Evolutionary conservation across 2,113 vertebrate species (phyloP).

Genomic region (Notarius quadriscutis): DNA sequence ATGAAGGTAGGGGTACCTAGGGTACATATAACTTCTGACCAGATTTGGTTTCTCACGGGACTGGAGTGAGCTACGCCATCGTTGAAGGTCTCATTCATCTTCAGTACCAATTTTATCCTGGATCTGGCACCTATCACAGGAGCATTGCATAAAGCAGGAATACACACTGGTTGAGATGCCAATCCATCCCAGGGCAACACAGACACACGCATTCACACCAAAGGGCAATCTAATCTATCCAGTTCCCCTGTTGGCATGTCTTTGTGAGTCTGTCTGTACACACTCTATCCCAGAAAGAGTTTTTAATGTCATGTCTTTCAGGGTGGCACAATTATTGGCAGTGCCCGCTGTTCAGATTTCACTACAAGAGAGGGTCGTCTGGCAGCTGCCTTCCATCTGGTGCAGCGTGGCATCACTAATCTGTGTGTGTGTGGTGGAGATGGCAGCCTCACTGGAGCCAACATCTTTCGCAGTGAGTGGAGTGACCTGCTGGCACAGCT

Average conservation of each 20-base stretch:
- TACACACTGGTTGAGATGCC: neutral
- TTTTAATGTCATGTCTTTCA: slow-evolving; percentile 51
- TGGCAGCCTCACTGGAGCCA: slow-evolving; percentile 88
- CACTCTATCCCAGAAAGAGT: neutral
- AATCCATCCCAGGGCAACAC: neutral
- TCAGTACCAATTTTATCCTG: neutral
- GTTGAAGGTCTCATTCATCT: neutral
- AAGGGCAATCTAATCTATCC: neutral
- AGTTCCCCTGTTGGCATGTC: neutral
- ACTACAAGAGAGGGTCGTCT: slow-evolving; percentile 82
- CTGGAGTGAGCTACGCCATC: too few relatives aligned
- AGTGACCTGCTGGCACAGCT: slow-evolving; percentile 76
- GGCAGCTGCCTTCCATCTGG: slow-evolving; percentile 83
- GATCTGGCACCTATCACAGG: neutral
- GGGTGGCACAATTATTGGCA: slow-evolving; percentile 95
- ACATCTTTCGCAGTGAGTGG: slow-evolving; percentile 92
- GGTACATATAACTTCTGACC: too few relatives aligned
- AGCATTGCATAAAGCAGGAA: neutral
- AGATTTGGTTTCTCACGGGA: too few relatives aligned
- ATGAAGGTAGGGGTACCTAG: too few relatives aligned
- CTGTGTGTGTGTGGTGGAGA: slow-evolving; percentile 85
- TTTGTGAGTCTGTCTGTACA: neutral
- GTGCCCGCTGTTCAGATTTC: slow-evolving; percentile 90
- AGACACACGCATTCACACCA: neutral
- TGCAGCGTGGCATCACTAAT: slow-evolving; percentile 90